Evolutionary conservation across 37 sponge, comb jelly and placozoan species (phyloP).

Genomic region (Spongia lamella): DNA sequence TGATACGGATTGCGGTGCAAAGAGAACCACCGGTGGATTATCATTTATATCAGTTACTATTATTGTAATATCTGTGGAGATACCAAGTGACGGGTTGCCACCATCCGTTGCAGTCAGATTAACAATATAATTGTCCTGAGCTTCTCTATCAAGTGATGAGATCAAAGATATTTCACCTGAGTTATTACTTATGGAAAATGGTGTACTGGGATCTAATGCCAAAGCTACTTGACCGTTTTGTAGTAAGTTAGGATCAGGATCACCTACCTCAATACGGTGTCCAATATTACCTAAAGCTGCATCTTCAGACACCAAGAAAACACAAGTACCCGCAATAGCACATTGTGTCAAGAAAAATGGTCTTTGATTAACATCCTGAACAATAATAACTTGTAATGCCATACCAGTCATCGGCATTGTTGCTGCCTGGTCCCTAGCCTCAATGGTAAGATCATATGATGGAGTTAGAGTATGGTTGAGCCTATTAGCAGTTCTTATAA

Average conservation of each 20-base stretch:
- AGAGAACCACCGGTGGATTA: conserved; percentile 9
- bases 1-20: conserved; percentile 17
- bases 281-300: conserved; percentile 3
- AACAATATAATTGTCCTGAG: background rate
- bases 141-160: background rate
- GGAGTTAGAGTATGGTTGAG: conserved; percentile 4
- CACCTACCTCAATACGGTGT: conserved; percentile 21
- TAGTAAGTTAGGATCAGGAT: conserved; percentile 59
- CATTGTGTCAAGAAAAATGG: no score
- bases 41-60: conserved; percentile 2
- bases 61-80: background rate
- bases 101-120: background rate
- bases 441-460: no score
- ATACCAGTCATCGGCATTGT: no score
- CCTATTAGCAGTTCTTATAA: conserved; percentile 12
- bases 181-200: conserved; percentile 23
- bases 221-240: conserved; percentile 14
- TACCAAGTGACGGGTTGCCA: background rate
- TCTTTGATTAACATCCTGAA: no score
- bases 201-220: background rate
- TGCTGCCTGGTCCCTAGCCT: no score
- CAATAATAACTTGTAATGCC: no score
- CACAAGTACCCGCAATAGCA: no score
- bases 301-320: conserved; percentile 20
- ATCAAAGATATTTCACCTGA: conserved; percentile 35